Evolutionary conservation across 2,797 vertebrate genomes (phyloP), one percentile per base, ranked within the genome.

Genomic region (Chanos chanos): DNA sequence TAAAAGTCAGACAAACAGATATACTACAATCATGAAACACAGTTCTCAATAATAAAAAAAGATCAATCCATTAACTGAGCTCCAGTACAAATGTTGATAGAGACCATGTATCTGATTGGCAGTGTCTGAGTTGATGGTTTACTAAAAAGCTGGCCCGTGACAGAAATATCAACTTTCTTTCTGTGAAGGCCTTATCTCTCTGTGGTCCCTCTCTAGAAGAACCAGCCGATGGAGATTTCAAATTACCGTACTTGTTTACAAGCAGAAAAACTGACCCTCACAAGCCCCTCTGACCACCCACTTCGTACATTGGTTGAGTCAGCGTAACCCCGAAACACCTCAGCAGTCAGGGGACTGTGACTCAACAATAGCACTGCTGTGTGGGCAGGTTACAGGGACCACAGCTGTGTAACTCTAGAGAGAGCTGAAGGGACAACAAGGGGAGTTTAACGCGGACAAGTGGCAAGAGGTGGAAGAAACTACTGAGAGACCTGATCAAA

Each of bases 271-370:
- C 58, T 40, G 63, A 61, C 53, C 48, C 58, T 10, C 31, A 9
- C 15, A 45, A 43, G 45, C 64, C 62, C 74, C 61, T 63, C 66
- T 72, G 74, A 78, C 80, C 81, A 83, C 81, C 85, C 80, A 83
- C 48, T 37, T 39, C 7, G 65, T 56, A 50, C 5, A 24, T 6
- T 0, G 7, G 18, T 16, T 48, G 37, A 58, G 39, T 49, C 43
- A 52, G 19, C 31, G 36, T 13, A 45, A 39, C 24, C 34, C 25
- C 24, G 28, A 41, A 49, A 6, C 16, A 43, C 18, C 10, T 7
- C 39, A 44, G 40, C 3, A 47, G 31, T 39, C 28, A 45, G 21
- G 7, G 7, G 39, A 31, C 27, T 28, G 36, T 9, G 15, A 7
- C 13, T 25, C 34, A 44, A 41, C 64, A 44, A 51, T 34, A 31